A percentile compares a stretch with the other conserved stretches of the same genome.
These are phyloP conservation scores for Ophonus ardosiacus DNA, from an alignment of 2,888 invertebrate species.

Conservation along the genomic window DNA sequence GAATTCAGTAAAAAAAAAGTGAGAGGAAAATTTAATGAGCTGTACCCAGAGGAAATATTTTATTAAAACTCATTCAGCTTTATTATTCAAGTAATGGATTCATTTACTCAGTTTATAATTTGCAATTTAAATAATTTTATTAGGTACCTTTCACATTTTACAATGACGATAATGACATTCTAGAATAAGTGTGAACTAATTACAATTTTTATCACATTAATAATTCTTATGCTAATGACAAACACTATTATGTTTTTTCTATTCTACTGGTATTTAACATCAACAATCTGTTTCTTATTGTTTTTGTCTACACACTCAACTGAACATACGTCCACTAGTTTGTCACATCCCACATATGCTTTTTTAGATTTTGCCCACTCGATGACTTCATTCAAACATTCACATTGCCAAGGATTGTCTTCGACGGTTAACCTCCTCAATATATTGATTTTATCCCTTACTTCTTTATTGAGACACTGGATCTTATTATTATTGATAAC, in stretches of 20 bases:
- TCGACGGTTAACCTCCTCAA: conserved; percentile 34
- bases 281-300: conserved; percentile 20
- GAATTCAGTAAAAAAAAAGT: neutral
- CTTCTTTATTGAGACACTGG: conserved; percentile 29
- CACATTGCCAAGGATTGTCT: conserved; percentile 50
- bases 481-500: conserved; percentile 26
- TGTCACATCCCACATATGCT: conserved; percentile 37
- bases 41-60: neutral
- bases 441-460: conserved; percentile 33
- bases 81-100: conserved; percentile 9
- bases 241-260: neutral
- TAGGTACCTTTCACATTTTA: conserved; percentile 11
- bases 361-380: conserved; percentile 21
- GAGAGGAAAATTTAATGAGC: neutral
- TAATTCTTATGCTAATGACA: neutral
- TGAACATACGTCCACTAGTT: neutral
- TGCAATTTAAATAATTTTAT: conserved; percentile 41
- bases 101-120: conserved; percentile 18
- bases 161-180: conserved; percentile 4
- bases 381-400: conserved; percentile 49
- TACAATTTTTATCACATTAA: neutral
- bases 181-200: conserved; percentile 1
- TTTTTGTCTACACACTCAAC: neutral
- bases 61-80: neutral
- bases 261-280: neutral